Evolutionary conservation across 2,113 vertebrate genomes (phyloP), one percentile per base, ranked within the genome.

Genomic region (Raja brachyura): DNA sequence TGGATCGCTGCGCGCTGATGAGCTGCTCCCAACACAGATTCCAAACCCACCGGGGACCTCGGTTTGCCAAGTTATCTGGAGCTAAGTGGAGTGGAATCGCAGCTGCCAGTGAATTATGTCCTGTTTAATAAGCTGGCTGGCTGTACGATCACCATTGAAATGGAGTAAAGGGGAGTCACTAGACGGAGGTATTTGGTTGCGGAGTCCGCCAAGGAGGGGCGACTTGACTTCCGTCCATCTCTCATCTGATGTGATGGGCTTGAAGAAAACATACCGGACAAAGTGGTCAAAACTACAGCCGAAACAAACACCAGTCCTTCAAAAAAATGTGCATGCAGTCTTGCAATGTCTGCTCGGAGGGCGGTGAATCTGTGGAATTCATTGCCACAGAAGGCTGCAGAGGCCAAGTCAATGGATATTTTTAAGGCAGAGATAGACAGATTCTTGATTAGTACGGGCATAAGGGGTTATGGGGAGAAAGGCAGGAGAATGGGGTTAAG

Each of bases 281-380:
- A 61, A n/a, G 25, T 16, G 10, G 56, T 86, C 11, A n/a, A 14
- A 86, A 59, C n/a, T 85, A 59, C 61, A n/a, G 56, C 61, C 61
- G 14, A 25, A 85, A 85, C 56, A 25, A 85, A 85, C 56, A 85
- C 54, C 54, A 85, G 25, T 61, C 56, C 59, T 85, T 54, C n/a
- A 85, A 85, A 61, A 56, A 54, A 61, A 61, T 61, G 81, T 85
- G 81, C 39, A 48, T 48, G 39, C 81, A 85, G 81, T n/a, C 81
- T 86, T 61, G 56, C 81, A 48, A 48, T 48, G 39, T 48, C 3
- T 48, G 39, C 39, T 48, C 39, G 39, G 39, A 48, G 39, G 39
- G 39, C 3, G 39, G 39, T 48, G 39, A 48, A 48, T 48, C 39
- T 48, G 39, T 48, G 39, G 39, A 48, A 48, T 48, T 48, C 39